Conservation (phyloP, 2,797 vertebrate genomes). For the Gambusia yucatana region DNA sequence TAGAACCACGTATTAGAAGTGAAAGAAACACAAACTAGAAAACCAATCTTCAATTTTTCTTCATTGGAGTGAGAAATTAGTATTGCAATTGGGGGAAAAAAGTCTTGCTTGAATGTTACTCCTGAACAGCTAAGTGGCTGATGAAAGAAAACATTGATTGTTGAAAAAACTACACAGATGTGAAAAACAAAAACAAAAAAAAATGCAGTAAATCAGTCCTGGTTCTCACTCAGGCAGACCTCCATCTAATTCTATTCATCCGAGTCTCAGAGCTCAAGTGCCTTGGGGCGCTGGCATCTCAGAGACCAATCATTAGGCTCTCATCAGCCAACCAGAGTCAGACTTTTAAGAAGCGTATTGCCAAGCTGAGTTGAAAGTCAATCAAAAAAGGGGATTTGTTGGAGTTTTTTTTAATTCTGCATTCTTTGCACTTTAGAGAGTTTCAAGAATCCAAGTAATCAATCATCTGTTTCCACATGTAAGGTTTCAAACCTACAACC, state of each 20-base stretch:
- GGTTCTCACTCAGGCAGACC: background rate
- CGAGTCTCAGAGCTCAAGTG: background rate
- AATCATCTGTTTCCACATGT: background rate
- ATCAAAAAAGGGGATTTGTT: background rate
- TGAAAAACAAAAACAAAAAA: background rate
- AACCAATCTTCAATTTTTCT: background rate
- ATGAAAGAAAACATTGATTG: background rate
- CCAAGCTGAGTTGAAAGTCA: background rate
- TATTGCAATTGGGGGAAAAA: background rate
- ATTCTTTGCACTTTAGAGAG: background rate
- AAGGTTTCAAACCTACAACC: background rate
- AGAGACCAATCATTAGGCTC: background rate
- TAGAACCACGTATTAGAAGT: background rate
- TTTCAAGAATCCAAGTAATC: background rate
- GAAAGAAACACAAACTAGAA: conserved; percentile 2
- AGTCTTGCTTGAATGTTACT: background rate
- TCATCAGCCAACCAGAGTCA: background rate
- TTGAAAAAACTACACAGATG: background rate
- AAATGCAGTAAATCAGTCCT: background rate
- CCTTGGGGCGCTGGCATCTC: background rate
- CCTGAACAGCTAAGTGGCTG: background rate
- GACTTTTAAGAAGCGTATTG: background rate
- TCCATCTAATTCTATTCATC: background rate
- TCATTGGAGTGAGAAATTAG: background rate
- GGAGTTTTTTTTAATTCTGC: background rate